Evolutionary conservation across 1,140 invertebrate species (phyloP).

Genomic region (Hycleus phaleratus): DNA sequence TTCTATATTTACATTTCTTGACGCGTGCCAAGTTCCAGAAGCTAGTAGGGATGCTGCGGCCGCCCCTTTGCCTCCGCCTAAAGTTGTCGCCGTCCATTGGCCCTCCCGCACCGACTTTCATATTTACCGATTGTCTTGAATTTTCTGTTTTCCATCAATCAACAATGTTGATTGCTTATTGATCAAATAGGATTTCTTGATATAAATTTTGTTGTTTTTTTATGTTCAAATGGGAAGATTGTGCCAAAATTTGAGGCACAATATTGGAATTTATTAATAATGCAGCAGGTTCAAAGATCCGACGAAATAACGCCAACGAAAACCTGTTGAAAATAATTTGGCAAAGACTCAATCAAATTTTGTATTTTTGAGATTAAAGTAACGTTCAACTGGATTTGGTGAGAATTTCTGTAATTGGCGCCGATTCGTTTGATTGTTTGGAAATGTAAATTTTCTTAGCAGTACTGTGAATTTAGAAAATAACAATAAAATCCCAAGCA

Average conservation of each 20-base stretch:
- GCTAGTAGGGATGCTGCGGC: conserved; percentile 26
- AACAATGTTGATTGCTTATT: conserved; percentile 2
- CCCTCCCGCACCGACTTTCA: conserved; percentile 26
- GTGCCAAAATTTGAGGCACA: no score
- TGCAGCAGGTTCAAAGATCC: conserved; percentile 12
- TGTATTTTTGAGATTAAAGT: no score
- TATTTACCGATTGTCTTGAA: neutral
- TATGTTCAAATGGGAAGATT: no score
- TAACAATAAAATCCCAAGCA: no score
- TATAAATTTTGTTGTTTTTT: neutral
- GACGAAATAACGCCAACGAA: conserved; percentile 15
- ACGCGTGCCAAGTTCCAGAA: conserved; percentile 40
- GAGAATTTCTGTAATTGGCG: no score
- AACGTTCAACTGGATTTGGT: no score
- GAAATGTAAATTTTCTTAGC: no score
- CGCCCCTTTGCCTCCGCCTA: conserved; percentile 9
- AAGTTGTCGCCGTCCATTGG: conserved; percentile 22
- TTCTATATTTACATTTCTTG: conserved; percentile 40
- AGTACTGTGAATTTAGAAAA: no score
- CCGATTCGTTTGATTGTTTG: no score
- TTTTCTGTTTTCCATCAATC: neutral
- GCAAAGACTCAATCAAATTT: neutral
- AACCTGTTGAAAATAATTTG: conserved; percentile 18
- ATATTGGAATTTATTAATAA: no score
- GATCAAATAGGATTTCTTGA: neutral